Evolutionary conservation across 2,113 vertebrate genomes (phyloP), one percentile per base, ranked within the genome.

Genomic region (Pica pica): DNA sequence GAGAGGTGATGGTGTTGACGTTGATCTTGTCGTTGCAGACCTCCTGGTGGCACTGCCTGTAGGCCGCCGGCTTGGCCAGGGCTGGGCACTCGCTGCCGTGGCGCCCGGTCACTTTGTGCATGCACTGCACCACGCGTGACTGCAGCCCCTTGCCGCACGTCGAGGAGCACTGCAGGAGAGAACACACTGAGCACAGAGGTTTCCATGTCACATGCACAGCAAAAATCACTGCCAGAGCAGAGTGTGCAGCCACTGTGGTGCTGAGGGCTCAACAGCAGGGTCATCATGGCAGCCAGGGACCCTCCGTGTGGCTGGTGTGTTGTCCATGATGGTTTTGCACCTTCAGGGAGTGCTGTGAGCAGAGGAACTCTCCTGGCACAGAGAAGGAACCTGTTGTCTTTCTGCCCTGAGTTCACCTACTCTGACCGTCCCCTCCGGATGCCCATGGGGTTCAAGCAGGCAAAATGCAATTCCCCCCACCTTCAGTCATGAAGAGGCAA

Each of bases 51-150:
- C 99, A 99, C 90, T 99, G 98, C 49, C 98, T 97, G 97, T 99
- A 99, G 73, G 99, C 98, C 0, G 98, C 98, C 0, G 99, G 99
- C 90, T 99, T 99, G 27, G 97, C 95, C 28, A 98, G 96, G 24
- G 96, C 64, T 0, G 98, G 98, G 53, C 99, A 99, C 91, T 99
- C 98, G 2, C 93, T 99, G 86, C 99, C 99, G 3, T 99, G 99
- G 68, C 99, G 99, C 73, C 99, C 99, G 0, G 99, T 99, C 70
- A 99, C 98, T 82, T 98, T 98, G 97, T 99, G 99, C 99, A 99
- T 99, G 83, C 99, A 99, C 89, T 99, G 99, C 46, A 99, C 99
- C 96, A 99, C 99, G 0, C 99, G 98, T 9, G 99, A 99, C 97
- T 99, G 99, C 56, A 99, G 98, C 23, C 99, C 99, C 83, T 98